Evolutionary conservation across 2,888 invertebrate genomes (phyloP).

Genomic region (Phorcus lineatus): DNA sequence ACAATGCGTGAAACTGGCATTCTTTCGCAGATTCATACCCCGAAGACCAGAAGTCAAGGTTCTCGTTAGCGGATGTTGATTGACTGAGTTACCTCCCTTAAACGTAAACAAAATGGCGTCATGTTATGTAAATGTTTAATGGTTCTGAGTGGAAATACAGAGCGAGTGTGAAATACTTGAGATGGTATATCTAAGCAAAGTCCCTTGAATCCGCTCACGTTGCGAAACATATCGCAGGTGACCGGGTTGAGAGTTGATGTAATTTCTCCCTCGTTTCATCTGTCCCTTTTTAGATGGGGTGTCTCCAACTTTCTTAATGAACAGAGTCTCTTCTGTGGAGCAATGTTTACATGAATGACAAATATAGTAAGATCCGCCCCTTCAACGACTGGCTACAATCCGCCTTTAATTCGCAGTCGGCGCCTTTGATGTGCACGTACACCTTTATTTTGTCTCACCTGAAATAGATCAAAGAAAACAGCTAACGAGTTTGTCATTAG

Average conservation of each 20-base stretch:
- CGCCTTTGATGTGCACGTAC: neutral
- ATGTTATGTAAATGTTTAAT: neutral
- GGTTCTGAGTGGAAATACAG: no score
- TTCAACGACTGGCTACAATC: neutral
- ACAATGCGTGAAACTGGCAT: no score
- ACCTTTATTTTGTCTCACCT: neutral
- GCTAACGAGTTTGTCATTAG: no score
- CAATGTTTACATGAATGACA: neutral
- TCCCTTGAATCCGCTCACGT: neutral
- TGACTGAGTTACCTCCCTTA: neutral
- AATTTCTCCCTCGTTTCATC: neutral
- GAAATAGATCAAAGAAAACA: neutral
- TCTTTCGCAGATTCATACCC: no score
- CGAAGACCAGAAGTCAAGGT: no score
- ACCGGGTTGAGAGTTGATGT: neutral
- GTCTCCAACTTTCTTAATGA: neutral
- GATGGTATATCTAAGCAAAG: neutral
- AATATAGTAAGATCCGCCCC: neutral
- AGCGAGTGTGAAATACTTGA: no score
- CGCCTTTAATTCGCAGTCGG: neutral
- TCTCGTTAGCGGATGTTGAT: no score
- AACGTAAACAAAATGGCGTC: conserved; percentile 1
- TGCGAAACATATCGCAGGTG: neutral
- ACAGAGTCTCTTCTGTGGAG: neutral
- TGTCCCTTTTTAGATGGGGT: neutral